A percentile compares a stretch with the other conserved stretches of the same genome.
Conservation (phyloP, 2,888 invertebrate genomes). For the Ametastegia equiseti region DNA sequence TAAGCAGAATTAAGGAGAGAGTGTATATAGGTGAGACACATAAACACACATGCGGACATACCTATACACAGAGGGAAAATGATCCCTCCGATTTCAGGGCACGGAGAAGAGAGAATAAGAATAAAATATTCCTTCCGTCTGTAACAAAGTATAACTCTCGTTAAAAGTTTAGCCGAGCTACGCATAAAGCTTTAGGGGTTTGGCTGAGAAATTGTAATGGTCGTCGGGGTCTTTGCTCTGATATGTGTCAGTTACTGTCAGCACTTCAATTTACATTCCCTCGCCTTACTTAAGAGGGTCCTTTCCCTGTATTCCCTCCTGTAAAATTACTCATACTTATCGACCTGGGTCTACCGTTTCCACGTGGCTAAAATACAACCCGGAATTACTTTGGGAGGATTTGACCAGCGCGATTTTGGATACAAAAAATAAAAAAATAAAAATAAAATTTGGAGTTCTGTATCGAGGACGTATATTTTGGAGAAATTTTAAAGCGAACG, state of each 20-base stretch:
- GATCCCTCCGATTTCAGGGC: background rate
- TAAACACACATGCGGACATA: background rate
- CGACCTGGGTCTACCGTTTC: background rate
- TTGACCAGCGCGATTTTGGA: no score
- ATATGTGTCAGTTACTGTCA: slow-evolving; percentile 6
- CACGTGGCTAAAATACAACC: no score
- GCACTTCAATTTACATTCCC: background rate
- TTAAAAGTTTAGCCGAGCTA: slow-evolving; percentile 14
- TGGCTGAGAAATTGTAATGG: background rate
- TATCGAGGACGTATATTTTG: background rate
- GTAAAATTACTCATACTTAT: background rate
- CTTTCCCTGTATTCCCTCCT: background rate
- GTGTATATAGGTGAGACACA: background rate
- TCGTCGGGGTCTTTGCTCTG: background rate
- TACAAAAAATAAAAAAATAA: no score
- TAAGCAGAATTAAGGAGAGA: background rate
- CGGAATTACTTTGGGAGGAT: no score
- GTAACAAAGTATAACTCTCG: slow-evolving; percentile 8
- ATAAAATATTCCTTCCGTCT: background rate
- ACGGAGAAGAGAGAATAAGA: background rate
- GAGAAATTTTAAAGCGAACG: background rate
- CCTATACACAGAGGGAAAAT: background rate
- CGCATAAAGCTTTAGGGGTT: background rate
- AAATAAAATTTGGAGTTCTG: no score
- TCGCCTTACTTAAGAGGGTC: background rate